Conservation (phyloP, 1,140 invertebrate species). For the Bradysia coprophila region DNA sequence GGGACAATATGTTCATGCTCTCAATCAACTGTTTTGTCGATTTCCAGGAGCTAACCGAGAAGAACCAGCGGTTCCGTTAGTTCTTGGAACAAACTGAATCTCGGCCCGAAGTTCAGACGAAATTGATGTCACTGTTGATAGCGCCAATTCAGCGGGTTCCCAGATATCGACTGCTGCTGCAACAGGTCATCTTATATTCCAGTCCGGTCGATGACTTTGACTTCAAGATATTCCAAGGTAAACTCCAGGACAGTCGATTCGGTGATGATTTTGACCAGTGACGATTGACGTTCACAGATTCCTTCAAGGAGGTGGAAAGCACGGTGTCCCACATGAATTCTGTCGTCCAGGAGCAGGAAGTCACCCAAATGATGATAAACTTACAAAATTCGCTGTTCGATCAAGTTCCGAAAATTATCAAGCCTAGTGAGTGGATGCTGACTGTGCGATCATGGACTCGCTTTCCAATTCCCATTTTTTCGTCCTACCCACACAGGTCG, state of each 20-base stretch:
- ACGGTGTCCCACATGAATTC: constrained; percentile 51
- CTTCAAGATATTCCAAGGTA: constrained; percentile 29
- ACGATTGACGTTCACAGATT: constrained; percentile 39
- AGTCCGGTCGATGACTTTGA: constrained; percentile 35
- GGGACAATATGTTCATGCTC: constrained; percentile 4
- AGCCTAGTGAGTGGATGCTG: constrained; percentile 38
- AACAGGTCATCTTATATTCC: constrained; percentile 45
- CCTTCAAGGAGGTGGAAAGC: constrained; percentile 41
- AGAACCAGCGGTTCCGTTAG: constrained; percentile 32
- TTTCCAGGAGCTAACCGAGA: constrained; percentile 34
- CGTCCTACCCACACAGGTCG: too few species aligned
- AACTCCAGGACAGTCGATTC: too few species aligned
- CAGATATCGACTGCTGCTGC: constrained; percentile 49
- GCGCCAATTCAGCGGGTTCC: constrained; percentile 59
- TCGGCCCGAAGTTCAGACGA: constrained; percentile 46
- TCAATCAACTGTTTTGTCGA: constrained; percentile 1
- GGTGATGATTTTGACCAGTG: too few species aligned
- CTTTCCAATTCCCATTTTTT: too few species aligned
- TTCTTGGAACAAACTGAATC: constrained; percentile 45
- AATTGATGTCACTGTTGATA: constrained; percentile 49
- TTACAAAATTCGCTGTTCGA: constrained; percentile 41
- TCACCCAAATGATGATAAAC: constrained; percentile 43
- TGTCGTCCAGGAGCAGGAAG: constrained; percentile 49
- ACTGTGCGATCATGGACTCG: too few species aligned
- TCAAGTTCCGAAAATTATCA: constrained; percentile 39